Evolutionary conservation across 2,888 invertebrate genomes (phyloP), one percentile per base, ranked within the genome.

Genomic region (Serripes groenlandicus): DNA sequence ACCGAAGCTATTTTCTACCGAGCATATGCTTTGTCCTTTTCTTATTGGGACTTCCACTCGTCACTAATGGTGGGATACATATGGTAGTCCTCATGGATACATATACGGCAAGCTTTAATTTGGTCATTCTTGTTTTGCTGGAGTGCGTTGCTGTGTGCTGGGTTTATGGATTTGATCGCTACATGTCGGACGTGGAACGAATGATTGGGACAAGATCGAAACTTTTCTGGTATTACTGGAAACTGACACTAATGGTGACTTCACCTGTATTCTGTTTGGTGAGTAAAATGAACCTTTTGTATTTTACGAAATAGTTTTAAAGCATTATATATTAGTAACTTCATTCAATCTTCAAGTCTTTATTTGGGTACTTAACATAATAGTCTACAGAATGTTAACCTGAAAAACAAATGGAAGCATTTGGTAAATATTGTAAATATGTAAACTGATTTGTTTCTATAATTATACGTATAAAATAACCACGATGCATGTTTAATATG

Each of bases 61-160:
- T 78, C 0, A 83, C 83, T 15, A 23, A 90, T 85, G 91, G 90
- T 4, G 91, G 91, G 28, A 88, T 89, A 32, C 90, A 91, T 66
- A 85, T 90, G 18, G 85, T 91, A 23, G 83, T 89, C 5, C 49
- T 91, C 2, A 86, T 91, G 87, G 90, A 90, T 64, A 78, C 80
- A 26, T 88, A 94, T 89, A 90, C 88, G 74, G 89, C 90, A 0
- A 90, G 90, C 69, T 91, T 91, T 79, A 82, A 90, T 2, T 81
- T 91, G 9, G 82, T 97, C 0, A 96, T 97, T 94, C 96, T 97
- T 85, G 96, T 97, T 0, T 95, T 97, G 34, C 93, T 95, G 54
- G 97, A 97, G 94, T 95, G 96, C 23, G 94, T 96, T 34, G 96
- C 96, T 0, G 95, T 97, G n/a, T 96, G 96, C 83, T 97, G 97